Conservation (phyloP, 1,140 invertebrate species). For the Neodiprion fabricii region DNA sequence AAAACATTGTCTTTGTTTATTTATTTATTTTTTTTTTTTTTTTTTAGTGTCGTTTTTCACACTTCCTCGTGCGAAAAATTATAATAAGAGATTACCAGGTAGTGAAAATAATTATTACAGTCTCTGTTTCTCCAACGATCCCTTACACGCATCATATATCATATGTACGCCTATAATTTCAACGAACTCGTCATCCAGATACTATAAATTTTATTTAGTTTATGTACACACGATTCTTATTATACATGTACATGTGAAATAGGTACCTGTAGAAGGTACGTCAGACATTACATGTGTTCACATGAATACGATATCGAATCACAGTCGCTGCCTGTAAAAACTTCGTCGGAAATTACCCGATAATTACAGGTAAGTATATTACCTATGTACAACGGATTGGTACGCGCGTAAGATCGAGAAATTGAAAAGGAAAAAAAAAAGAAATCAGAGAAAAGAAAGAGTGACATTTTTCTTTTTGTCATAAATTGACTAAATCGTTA, state of each 20-base stretch:
- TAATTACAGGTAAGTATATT: not conserved
- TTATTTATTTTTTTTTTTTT: no score
- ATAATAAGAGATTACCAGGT: not conserved
- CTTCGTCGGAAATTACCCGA: not conserved
- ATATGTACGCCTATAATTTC: no score
- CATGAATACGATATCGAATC: not conserved
- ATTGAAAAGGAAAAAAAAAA: not conserved
- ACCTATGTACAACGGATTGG: no score
- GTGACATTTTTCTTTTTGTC: not conserved
- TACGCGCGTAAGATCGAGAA: not conserved
- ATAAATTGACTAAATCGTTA: constrained; percentile 23
- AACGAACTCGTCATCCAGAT: not conserved
- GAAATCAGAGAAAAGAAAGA: not conserved
- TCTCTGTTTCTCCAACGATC: no score
- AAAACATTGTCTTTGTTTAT: no score
- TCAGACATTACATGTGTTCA: not conserved
- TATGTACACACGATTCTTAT: not conserved
- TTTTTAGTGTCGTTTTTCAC: no score
- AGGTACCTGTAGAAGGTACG: not conserved
- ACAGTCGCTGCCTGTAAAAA: not conserved
- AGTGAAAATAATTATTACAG: not conserved
- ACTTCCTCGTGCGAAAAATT: not conserved
- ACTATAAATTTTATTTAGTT: not conserved
- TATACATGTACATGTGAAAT: not conserved
- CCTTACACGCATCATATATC: no score